Base-by-base conservation (phyloP, 2,113 vertebrate genomes). In the Heterotilapia buettikoferi region DNA sequence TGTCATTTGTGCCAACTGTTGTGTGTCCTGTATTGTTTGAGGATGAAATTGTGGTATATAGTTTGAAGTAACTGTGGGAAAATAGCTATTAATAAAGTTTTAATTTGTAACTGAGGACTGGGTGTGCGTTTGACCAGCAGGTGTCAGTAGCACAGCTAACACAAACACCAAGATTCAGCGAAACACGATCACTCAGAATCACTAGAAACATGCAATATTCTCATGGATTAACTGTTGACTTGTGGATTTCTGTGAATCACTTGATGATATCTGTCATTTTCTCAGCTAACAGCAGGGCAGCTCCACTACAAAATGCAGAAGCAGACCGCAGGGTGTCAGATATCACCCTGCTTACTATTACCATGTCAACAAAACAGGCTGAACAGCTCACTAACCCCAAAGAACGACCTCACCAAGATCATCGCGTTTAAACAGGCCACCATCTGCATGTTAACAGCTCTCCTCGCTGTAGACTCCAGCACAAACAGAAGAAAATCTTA, bases 1-100 rank as follows among this genome's bases (percentile, higher is more conserved):
- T 79, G 47, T 5, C 9, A 81, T 40, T 52, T 89, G 85, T 92
- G 78, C 78, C 87, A 91, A 71, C 1, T 33, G 9, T 40, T 73
- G 13, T 45, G 82, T 83, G 83, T 84, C 8, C 52, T 79, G 68
- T 80, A 21, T 9, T 29, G 5, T 84, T 26, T 82, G 59, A 80
- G 19, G 24, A 40, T 80, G 8, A 18, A 1, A 47, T 88, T 81
- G 26, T 54, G 79, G 66, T 31, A 53, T 61, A 54, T 83, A 18
- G 7, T 2, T 66, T 80, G 6, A 59, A 9, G 68, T 31, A 38
- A 79, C 3, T 80, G 13, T 88, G 66, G 16, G 54, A 53, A 73
- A 29, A n/a, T 19, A 79, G 14, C 8, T 31, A 31, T 2, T 33
- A 93, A 93, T 94, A 90, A 95, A 92, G 57, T 92, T 82, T 78